Evolutionary conservation across 2,797 vertebrate genomes (phyloP).

Genomic region (Lepilemur ruficaudatus): DNA sequence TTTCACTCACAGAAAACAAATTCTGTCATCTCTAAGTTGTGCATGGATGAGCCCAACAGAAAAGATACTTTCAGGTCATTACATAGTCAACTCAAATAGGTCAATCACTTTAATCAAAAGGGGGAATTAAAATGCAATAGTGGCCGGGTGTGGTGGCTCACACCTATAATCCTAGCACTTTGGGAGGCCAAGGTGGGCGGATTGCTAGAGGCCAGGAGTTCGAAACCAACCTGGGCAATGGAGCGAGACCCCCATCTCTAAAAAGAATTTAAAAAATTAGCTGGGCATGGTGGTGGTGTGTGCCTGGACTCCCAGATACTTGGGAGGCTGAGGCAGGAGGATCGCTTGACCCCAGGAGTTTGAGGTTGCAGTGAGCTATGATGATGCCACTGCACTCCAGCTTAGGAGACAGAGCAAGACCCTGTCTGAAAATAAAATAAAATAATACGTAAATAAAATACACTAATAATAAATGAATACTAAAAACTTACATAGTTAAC

Average conservation of each 20-base stretch:
- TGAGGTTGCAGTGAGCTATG: background rate
- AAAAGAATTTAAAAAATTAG: background rate
- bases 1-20: slow-evolving; percentile 42
- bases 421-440: background rate
- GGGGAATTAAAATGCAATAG: background rate
- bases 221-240: background rate
- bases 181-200: background rate
- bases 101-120: background rate
- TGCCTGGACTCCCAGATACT: background rate
- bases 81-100: background rate
- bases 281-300: background rate
- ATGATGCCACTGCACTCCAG: background rate
- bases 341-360: background rate
- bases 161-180: background rate
- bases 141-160: background rate
- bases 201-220: background rate
- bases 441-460: background rate
- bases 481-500: background rate
- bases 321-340: background rate
- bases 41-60: background rate
- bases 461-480: background rate
- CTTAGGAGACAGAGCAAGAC: background rate
- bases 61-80: background rate
- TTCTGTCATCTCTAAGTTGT: background rate
- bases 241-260: background rate